Base-by-base conservation (phyloP, 2,113 vertebrate genomes). In the Notarius lentiginosus region DNA sequence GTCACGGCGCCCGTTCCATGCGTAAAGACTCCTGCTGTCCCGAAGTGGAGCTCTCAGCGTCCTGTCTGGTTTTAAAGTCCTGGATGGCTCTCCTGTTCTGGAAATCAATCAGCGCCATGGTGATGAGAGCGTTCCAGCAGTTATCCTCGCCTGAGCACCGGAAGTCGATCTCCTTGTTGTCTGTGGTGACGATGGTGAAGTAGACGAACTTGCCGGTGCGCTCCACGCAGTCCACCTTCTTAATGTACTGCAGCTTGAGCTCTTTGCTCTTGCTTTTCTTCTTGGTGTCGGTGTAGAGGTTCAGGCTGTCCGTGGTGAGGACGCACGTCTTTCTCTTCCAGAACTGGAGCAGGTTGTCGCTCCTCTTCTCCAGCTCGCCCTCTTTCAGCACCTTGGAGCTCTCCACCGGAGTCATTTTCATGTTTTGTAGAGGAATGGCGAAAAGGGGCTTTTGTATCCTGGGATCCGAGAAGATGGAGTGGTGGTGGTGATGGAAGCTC, bases 171-270 rank as follows among this genome's bases (percentile, higher is more conserved):
- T 99, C 98, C 92, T 97, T 97, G 91, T 95, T 94, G 93, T 98
- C 97, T 15, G 96, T 97, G 91, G 98, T 99, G 58, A 99, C 98
- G 89, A 99, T 97, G 91, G 98, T 99, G 96, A 99, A 99, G 93
- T 99, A 99, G 92, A 99, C 94, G 94, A 98, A 97, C 91, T 97
- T 98, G 92, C 96, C 96, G 65, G 97, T 99, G 93, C 96, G 96
- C 95, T 99, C 97, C 95, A 99, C 98, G 90, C 97, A 98, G 94
- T 99, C 98, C 94, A 99, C 95, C 89, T 97, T 99, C 92, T 94
- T 95, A 91, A 99, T 97, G 92, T 94, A 94, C 93, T 97, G 96
- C 92, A 98, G 96, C 88, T 96, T 95, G 79, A 99, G 95, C 94
- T 98, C 97, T 92, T 98, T 99, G 95, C 93, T 93, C 84, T 93